Evolutionary conservation across 2,797 vertebrate species (phyloP).

Genomic region (Siniperca scherzeri): DNA sequence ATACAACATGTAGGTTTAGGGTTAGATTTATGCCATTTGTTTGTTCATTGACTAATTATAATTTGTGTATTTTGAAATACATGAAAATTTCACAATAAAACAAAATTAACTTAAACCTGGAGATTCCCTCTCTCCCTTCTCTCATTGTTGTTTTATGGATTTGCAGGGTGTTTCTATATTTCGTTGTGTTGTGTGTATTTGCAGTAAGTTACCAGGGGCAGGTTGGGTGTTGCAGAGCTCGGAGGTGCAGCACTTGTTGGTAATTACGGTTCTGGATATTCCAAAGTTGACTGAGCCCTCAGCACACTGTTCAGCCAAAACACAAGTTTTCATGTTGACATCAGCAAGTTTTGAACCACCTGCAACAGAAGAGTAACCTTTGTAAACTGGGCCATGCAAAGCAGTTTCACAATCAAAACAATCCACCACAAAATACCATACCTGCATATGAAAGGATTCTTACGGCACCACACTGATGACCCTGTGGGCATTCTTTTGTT

Average conservation of each 20-base stretch:
- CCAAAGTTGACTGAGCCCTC: constrained; percentile 61
- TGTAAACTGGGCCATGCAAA: not conserved
- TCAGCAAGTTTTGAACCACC: accelerated
- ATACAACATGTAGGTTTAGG: no score
- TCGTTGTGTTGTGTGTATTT: no score
- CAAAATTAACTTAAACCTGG: no score
- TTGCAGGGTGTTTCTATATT: no score
- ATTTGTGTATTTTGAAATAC: no score
- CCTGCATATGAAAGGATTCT: not conserved
- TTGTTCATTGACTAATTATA: no score
- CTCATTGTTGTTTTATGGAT: no score
- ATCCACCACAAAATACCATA: constrained; percentile 7
- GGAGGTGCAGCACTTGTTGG: constrained; percentile 61
- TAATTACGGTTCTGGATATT: accelerated
- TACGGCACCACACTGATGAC: not conserved
- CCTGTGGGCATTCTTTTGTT: constrained; percentile 15
- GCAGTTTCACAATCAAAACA: not conserved
- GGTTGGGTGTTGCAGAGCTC: constrained; percentile 60
- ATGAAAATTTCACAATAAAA: no score
- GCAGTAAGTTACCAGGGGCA: constrained; percentile 54
- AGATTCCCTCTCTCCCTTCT: no score
- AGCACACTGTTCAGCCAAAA: constrained; percentile 19
- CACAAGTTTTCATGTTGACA: constrained; percentile 12
- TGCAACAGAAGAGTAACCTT: constrained; percentile 26
- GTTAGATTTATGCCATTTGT: no score